A percentile compares a stretch with the other conserved stretches of the same genome.
These are phyloP conservation scores for Cheiracanthium punctorium DNA, from an alignment of 2,888 invertebrate genomes.

Conservation along the genomic window DNA sequence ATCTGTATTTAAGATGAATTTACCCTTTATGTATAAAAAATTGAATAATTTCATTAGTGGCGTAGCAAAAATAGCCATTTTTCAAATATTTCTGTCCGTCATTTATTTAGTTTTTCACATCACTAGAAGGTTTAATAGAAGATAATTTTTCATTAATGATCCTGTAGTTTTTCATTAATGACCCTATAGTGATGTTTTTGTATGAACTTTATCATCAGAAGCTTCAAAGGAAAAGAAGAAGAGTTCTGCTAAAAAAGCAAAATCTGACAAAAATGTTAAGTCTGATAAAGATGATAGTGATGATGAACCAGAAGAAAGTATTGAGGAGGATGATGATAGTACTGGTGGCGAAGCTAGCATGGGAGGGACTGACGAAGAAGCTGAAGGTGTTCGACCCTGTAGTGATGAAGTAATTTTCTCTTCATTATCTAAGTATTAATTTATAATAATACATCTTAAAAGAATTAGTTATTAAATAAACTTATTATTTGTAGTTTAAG, in stretches of 20 bases:
- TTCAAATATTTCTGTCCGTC: too few species aligned
- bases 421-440: too few species aligned
- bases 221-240: constrained; percentile 73
- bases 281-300: constrained; percentile 75
- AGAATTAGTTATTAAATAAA: neutral
- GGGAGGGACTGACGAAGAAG: constrained; percentile 33
- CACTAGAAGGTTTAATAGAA: too few species aligned
- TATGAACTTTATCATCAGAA: constrained; percentile 36
- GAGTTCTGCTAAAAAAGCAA: constrained; percentile 72
- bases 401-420: constrained; percentile 41
- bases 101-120: too few species aligned
- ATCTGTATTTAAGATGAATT: too few species aligned
- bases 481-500: neutral
- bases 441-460: too few species aligned
- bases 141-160: too few species aligned
- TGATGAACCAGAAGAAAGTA: constrained; percentile 71
- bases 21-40: too few species aligned
- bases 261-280: constrained; percentile 72
- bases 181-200: neutral
- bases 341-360: constrained; percentile 76
- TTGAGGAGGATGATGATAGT: constrained; percentile 74
- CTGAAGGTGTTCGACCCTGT: constrained; percentile 71
- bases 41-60: too few species aligned
- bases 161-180: neutral
- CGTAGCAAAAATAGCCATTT: too few species aligned